phyloP scores from a whole-genome alignment of 2,113 vertebrate species.

The Climacteris rufus region DNA sequence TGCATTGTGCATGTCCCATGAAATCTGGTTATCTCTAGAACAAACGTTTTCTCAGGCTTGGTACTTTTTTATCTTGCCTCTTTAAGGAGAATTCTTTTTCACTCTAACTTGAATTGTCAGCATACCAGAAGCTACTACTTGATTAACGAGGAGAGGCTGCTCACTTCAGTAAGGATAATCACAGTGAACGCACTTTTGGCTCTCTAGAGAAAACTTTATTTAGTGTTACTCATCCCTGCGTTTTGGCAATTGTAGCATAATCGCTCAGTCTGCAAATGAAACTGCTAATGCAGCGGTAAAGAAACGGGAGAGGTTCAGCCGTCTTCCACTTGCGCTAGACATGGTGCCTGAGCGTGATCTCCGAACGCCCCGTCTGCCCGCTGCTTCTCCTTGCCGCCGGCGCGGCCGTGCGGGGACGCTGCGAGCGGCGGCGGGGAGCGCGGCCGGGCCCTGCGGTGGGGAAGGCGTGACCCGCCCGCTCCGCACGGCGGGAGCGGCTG shows the following conservation, averaged over 20 bases:
- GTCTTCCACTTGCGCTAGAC: not conserved
- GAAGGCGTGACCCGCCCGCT: not conserved
- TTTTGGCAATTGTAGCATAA: not conserved
- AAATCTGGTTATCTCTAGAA: not conserved
- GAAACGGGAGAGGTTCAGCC: not conserved
- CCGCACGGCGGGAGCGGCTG: not conserved
- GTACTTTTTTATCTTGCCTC: not conserved
- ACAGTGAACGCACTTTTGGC: rapidly evolving
- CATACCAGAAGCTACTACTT: not conserved
- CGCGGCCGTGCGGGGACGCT: not conserved
- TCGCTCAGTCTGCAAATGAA: not conserved
- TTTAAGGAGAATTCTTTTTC: not conserved
- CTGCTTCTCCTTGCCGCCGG: not conserved
- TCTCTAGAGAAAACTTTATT: not conserved
- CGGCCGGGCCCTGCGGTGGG: not conserved
- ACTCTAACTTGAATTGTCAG: not conserved
- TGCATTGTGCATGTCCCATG: rapidly evolving
- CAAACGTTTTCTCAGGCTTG: rapidly evolving
- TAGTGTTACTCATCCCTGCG: too few species aligned
- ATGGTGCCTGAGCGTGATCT: not conserved
- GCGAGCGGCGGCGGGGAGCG: not conserved
- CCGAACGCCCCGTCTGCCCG: not conserved
- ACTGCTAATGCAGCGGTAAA: not conserved
- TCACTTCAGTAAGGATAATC: not conserved
- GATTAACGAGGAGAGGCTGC: not conserved